Percentiles rank a stretch among this genome's conserved stretches.
phyloP scores from a whole-genome alignment of 1,140 invertebrate genomes.

The Heliconius melpomene region DNA sequence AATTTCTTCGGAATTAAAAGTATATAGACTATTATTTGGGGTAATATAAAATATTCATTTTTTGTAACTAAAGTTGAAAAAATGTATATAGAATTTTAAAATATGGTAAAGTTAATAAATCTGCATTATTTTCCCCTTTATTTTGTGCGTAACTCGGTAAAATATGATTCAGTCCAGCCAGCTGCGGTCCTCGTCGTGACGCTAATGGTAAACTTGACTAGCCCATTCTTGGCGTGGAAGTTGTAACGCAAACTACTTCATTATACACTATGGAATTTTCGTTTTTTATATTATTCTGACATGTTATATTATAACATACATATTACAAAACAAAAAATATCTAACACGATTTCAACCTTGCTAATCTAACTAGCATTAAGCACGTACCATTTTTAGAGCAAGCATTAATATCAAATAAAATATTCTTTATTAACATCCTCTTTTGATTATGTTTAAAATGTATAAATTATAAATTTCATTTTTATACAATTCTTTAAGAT shows the following conservation, averaged over 20 bases:
- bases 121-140: conserved; percentile 17
- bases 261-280: not conserved
- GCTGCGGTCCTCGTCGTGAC: conserved; percentile 39
- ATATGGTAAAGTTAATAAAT: not conserved
- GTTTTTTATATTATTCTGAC: not conserved
- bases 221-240: conserved; percentile 27
- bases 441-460: no score
- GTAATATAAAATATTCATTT: no score
- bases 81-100: not conserved
- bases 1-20: no score
- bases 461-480: no score
- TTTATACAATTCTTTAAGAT: no score
- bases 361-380: not conserved
- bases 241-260: not conserved
- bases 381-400: not conserved
- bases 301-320: not conserved
- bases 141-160: conserved; percentile 30
- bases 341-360: not conserved
- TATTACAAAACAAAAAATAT: not conserved
- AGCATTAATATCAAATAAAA: not conserved
- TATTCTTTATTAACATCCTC: no score
- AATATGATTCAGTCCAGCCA: conserved; percentile 35
- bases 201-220: conserved; percentile 37
- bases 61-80: no score
- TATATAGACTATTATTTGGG: no score